These are phyloP conservation scores for Odontomachus brunneus DNA, from an alignment of 1,140 invertebrate genomes.

Conservation along the genomic window DNA sequence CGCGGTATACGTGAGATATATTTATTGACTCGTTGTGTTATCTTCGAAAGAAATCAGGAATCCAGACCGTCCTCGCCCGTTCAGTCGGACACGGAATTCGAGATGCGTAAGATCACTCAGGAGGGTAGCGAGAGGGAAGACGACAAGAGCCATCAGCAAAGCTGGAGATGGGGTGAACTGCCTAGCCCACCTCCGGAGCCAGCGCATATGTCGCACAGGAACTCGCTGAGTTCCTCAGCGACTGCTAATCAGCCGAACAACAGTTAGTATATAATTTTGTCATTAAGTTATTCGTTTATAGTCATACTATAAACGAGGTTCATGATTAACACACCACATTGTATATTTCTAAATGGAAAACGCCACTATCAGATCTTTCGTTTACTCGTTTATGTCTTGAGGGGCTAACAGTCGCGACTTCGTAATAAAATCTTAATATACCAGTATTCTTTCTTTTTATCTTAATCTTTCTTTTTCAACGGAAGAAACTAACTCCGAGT, in stretches of 20 bases:
- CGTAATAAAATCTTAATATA: conserved; percentile 19
- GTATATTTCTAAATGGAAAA: conserved; percentile 5
- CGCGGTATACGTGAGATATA: conserved; percentile 23
- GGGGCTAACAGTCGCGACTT: conserved; percentile 21
- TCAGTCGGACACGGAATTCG: conserved; percentile 97
- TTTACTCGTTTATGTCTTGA: conserved; percentile 26
- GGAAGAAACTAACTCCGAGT: conserved; percentile 1
- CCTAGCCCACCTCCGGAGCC: conserved; percentile 87
- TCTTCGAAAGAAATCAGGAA: conserved; percentile 86
- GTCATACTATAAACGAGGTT: conserved; percentile 2
- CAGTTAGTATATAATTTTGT: conserved; percentile 73
- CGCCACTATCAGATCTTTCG: conserved; percentile 14
- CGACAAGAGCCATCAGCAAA: conserved; percentile 87
- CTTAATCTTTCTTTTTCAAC: neutral
- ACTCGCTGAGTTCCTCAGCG: conserved; percentile 75
- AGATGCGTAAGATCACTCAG: conserved; percentile 89
- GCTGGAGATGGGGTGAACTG: conserved; percentile 99
- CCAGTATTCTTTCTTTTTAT: conserved; percentile 11
- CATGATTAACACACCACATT: conserved; percentile 23
- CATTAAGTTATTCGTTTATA: conserved; percentile 15
- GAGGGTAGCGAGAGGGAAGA: conserved; percentile 86
- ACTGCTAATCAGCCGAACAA: conserved; percentile 74
- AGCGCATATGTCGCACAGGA: conserved; percentile 74
- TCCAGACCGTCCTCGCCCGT: conserved; percentile 92
- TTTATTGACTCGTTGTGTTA: conserved; percentile 9